These are phyloP conservation scores for Melanerpes formicivorus DNA, from an alignment of 2,113 vertebrate species.

Conservation along the genomic window DNA sequence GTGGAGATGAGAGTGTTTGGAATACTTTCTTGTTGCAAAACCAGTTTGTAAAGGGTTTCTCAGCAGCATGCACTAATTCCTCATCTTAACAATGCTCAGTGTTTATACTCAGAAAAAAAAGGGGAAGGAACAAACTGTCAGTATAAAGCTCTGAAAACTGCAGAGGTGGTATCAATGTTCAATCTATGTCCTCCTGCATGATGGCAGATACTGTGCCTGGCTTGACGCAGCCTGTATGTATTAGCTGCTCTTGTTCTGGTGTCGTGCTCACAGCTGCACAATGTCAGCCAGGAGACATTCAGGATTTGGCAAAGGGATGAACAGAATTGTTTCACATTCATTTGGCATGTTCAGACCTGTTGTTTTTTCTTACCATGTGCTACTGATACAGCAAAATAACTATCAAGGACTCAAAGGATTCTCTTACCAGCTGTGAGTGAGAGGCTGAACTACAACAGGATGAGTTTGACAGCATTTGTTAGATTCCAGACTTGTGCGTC, in stretches of 20 bases:
- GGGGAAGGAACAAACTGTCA: background rate
- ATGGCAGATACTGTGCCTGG: background rate
- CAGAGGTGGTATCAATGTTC: background rate
- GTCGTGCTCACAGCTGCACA: background rate
- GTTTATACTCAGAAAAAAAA: background rate
- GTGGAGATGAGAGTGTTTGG: background rate
- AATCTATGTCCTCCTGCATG: fast-evolving
- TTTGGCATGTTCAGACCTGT: background rate
- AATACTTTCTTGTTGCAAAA: background rate
- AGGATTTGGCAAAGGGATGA: background rate
- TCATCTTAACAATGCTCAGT: background rate
- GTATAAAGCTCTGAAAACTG: background rate
- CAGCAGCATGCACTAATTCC: background rate
- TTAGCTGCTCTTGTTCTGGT: background rate
- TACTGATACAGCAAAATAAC: background rate
- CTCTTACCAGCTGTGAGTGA: background rate
- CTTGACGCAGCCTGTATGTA: background rate
- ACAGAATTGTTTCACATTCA: background rate
- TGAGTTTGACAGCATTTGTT: background rate
- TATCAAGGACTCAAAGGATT: background rate
- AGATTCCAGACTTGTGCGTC: background rate
- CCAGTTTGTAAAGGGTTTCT: background rate
- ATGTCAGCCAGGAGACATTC: background rate
- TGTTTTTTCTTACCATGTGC: background rate
- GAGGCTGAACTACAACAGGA: background rate